A percentile compares a stretch with the other conserved stretches of the same genome.
phyloP scores from a whole-genome alignment of 1,140 invertebrate species.

The Pseudobourletiella spinata region DNA sequence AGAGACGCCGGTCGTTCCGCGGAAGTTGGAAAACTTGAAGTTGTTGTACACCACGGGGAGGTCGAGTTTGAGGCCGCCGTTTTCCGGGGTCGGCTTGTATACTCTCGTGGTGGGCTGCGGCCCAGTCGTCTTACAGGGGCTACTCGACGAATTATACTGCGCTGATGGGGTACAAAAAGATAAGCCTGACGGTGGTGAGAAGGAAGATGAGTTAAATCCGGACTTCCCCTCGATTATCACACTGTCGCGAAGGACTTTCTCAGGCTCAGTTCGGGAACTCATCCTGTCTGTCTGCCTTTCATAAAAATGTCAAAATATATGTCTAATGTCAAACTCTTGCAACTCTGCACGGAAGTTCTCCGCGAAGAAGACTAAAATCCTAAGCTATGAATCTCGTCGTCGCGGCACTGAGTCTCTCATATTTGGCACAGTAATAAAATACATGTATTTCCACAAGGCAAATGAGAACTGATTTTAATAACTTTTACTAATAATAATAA shows the following conservation, averaged over 20 bases:
- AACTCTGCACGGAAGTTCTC: too few species aligned
- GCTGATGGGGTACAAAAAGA: neutral
- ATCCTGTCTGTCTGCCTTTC: too few species aligned
- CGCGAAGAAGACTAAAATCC: too few species aligned
- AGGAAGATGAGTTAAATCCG: too few species aligned
- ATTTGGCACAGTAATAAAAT: too few species aligned
- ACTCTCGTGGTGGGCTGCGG: neutral
- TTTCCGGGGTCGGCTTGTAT: neutral
- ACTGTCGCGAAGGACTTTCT: neutral
- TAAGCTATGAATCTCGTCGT: too few species aligned
- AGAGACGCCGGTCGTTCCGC: neutral
- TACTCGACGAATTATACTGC: neutral
- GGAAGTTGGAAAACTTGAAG: neutral
- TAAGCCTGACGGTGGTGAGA: neutral
- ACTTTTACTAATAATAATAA: too few species aligned
- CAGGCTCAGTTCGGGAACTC: neutral
- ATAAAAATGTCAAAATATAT: neutral
- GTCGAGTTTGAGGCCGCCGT: neutral
- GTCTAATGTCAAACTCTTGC: too few species aligned
- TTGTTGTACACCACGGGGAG: constrained; percentile 3
- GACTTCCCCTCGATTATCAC: neutral
- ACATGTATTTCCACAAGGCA: too few species aligned
- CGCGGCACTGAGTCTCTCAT: too few species aligned
- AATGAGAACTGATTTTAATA: too few species aligned
- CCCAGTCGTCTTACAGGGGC: neutral